A percentile compares a stretch with the other conserved stretches of the same genome.
Evolutionary conservation across 2,797 vertebrate genomes (phyloP).

Genomic region (Melanotaenia nigrans): DNA sequence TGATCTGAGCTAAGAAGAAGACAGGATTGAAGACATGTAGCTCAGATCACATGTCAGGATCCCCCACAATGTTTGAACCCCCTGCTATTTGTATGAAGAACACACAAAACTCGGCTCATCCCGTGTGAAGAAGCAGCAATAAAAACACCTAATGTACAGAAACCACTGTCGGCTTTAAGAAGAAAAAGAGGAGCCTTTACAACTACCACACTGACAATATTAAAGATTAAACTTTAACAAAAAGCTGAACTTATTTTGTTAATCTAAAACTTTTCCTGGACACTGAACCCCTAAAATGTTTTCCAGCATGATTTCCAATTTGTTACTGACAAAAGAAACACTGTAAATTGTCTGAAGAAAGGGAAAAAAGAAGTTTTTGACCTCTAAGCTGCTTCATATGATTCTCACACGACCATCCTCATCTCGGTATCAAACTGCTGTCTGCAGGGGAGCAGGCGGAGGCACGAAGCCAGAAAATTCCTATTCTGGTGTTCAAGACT

Average conservation of each 20-base stretch:
- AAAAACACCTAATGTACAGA: too few relatives aligned
- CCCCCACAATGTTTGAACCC: too few relatives aligned
- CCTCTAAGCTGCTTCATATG: slow-evolving; percentile 87
- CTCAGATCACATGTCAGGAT: too few relatives aligned
- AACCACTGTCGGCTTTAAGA: too few relatives aligned
- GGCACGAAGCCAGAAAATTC: background rate
- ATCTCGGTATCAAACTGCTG: slow-evolving; percentile 23
- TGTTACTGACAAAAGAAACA: slow-evolving; percentile 18
- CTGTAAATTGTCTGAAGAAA: slow-evolving; percentile 27
- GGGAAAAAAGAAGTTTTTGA: slow-evolving; percentile 8
- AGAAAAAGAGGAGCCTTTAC: too few relatives aligned
- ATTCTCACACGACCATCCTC: slow-evolving; percentile 80
- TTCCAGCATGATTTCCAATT: slow-evolving; percentile 8
- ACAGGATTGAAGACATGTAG: too few relatives aligned
- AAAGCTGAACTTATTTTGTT: too few relatives aligned
- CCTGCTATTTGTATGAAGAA: too few relatives aligned
- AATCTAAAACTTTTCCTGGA: background rate
- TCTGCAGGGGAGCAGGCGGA: slow-evolving; percentile 18
- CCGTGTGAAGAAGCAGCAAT: too few relatives aligned
- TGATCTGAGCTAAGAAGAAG: background rate
- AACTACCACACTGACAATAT: too few relatives aligned
- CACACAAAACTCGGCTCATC: too few relatives aligned
- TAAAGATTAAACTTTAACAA: too few relatives aligned
- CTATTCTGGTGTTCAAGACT: slow-evolving; percentile 8
- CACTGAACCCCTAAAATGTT: background rate